phyloP scores from a whole-genome alignment of 2,113 vertebrate genomes.

The Sus scrofa region T2T-Sscrofa CM000820.6:86346001-86346500 shows the following conservation, averaged over 20 bases:
- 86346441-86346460: not conserved
- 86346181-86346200: not conserved
- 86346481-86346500: not conserved
- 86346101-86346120: too few species aligned
- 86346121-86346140: not conserved
- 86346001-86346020: too few species aligned
- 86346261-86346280: too few species aligned
- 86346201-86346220: not conserved
- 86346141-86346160: not conserved
- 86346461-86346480: not conserved
- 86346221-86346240: not conserved
- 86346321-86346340: not conserved
- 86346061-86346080: too few species aligned
- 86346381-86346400: not conserved
- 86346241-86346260: not conserved
- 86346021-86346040: too few species aligned
- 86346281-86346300: not conserved
- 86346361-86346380: not conserved
- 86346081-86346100: too few species aligned
- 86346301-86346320: not conserved
- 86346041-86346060: too few species aligned
- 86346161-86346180: not conserved
- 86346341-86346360: not conserved
- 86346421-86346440: not conserved
- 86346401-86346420: not conserved